Conservation (phyloP, 1,140 invertebrate genomes). For the Melanaphis sacchari region DNA sequence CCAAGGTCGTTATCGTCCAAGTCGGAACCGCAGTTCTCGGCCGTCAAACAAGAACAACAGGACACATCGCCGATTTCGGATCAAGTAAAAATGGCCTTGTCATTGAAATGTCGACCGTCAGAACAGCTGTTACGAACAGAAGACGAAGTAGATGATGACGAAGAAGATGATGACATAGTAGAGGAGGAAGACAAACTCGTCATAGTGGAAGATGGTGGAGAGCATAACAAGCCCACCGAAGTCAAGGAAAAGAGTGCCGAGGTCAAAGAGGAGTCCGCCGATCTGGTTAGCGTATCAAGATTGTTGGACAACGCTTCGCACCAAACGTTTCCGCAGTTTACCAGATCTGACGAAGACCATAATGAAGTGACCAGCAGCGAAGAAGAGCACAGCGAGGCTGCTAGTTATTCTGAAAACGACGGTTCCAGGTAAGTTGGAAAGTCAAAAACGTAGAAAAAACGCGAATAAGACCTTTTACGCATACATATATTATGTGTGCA, state of each 20-base stretch:
- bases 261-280: conserved; percentile 69
- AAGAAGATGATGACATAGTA: conserved; percentile 58
- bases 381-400: conserved; percentile 64
- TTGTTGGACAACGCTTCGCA: conserved; percentile 80
- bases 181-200: conserved; percentile 66
- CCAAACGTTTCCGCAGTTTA: conserved; percentile 72
- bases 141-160: conserved; percentile 55
- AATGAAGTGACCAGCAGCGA: conserved; percentile 64
- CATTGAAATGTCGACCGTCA: conserved; percentile 74
- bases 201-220: conserved; percentile 64
- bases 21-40: conserved; percentile 20
- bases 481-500: not conserved
- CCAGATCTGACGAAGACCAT: conserved; percentile 63
- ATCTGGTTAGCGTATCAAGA: conserved; percentile 79
- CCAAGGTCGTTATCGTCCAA: conserved; percentile 63
- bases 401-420: conserved; percentile 48
- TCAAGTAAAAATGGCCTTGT: conserved; percentile 80
- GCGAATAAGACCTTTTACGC: not conserved
- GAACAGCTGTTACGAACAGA: conserved; percentile 59
- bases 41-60: conserved; percentile 16
- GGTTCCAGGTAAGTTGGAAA: conserved; percentile 27
- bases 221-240: conserved; percentile 65
- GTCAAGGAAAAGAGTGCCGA: conserved; percentile 76
- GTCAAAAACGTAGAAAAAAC: not conserved
- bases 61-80: conserved; percentile 67